A percentile compares a stretch with the other conserved stretches of the same genome.
Evolutionary conservation across 2,888 invertebrate genomes (phyloP).

Genomic region (Calameuta pallipes): DNA sequence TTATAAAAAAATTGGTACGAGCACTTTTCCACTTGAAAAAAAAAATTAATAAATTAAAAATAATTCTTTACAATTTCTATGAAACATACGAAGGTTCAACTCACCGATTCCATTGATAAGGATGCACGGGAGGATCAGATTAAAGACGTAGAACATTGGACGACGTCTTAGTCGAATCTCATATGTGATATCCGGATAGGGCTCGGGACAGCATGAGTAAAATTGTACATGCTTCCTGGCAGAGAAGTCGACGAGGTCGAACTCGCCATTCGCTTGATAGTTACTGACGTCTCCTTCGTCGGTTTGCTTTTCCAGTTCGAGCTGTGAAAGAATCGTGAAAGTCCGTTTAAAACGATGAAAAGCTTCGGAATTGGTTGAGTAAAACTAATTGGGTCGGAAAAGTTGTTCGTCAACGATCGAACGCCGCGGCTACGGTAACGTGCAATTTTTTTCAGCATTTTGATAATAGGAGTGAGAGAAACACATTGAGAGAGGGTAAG

Average conservation of each 20-base stretch:
- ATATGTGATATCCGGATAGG: constrained; percentile 87
- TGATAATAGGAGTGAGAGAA: background rate
- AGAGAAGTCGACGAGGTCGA: constrained; percentile 83
- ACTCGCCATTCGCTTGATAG: constrained; percentile 93
- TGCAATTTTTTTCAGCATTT: background rate
- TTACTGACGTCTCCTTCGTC: constrained; percentile 87
- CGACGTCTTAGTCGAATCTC: constrained; percentile 79
- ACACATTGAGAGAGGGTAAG: background rate
- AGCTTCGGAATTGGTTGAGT: background rate
- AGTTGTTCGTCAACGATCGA: background rate
- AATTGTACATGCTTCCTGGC: constrained; percentile 78
- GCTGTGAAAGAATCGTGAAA: constrained; percentile 64
- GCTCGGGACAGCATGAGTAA: constrained; percentile 85
- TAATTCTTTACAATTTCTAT: background rate
- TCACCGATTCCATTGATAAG: constrained; percentile 87
- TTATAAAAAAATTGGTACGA: background rate
- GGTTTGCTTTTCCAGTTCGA: constrained; percentile 81
- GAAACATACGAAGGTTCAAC: constrained; percentile 36
- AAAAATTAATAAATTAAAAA: background rate
- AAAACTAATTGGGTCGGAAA: background rate
- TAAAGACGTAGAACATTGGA: constrained; percentile 89
- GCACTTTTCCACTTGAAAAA: background rate
- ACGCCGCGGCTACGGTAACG: background rate
- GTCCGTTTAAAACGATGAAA: background rate
- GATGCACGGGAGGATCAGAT: constrained; percentile 85